Percentiles rank a stretch among this genome's conserved stretches.
These are phyloP conservation scores for Neodontobutis hainanensis DNA, from an alignment of 2,113 vertebrate species.

Conservation along the genomic window DNA sequence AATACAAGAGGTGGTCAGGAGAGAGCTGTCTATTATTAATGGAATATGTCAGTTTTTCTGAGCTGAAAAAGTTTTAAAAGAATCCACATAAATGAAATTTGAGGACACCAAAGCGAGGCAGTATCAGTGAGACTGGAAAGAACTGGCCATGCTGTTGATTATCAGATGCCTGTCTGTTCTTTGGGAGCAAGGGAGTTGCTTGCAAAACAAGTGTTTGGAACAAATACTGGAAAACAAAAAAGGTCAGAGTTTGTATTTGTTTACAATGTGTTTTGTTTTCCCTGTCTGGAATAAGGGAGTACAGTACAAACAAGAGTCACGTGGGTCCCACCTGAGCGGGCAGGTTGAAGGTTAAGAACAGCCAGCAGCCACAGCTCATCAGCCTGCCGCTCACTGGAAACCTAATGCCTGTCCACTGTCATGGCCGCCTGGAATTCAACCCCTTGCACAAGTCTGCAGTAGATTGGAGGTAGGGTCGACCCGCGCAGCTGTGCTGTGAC, in stretches of 20 bases:
- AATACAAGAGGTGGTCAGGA: slow-evolving; percentile 11
- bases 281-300: slow-evolving; percentile 66
- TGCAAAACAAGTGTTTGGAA: slow-evolving; percentile 79
- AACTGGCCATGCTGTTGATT: slow-evolving; percentile 58
- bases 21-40: slow-evolving; percentile 57
- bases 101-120: slow-evolving; percentile 56
- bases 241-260: slow-evolving; percentile 79
- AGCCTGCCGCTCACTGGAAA: slow-evolving; percentile 27
- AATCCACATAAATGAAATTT: slow-evolving; percentile 65
- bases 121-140: slow-evolving; percentile 61
- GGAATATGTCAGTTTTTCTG: slow-evolving; percentile 47
- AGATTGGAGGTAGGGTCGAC: slow-evolving; percentile 63
- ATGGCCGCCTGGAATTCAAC: slow-evolving; percentile 62
- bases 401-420: slow-evolving; percentile 57
- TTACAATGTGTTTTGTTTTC: slow-evolving; percentile 70
- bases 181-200: slow-evolving; percentile 43
- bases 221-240: slow-evolving; percentile 80
- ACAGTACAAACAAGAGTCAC: slow-evolving; percentile 74
- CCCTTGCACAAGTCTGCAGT: slow-evolving; percentile 59
- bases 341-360: slow-evolving; percentile 65
- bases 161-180: slow-evolving; percentile 67
- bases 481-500: slow-evolving; percentile 64
- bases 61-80: slow-evolving; percentile 35
- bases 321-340: slow-evolving; percentile 66
- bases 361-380: slow-evolving; percentile 64